Conservation (phyloP, 2,888 invertebrate genomes). For the Salticus scenicus region DNA sequence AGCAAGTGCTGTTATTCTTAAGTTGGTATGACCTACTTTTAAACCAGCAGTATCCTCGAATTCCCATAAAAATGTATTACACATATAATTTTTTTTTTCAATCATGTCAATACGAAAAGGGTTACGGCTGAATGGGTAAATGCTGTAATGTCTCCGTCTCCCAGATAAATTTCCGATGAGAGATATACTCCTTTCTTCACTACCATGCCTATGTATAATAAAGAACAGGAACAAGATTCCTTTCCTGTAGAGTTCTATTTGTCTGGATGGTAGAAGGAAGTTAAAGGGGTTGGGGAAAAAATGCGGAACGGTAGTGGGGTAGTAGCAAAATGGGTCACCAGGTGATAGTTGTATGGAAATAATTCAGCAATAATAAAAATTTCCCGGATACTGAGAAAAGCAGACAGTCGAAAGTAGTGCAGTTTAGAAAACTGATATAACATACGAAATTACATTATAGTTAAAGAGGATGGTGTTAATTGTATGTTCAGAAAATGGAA, state of each 20-base stretch:
- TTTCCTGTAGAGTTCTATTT: background rate
- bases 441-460: too few relatives aligned
- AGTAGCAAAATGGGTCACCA: background rate
- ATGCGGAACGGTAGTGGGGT: background rate
- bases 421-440: too few relatives aligned
- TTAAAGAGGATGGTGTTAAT: too few relatives aligned
- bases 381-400: too few relatives aligned
- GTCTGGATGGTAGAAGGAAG: background rate
- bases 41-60: background rate
- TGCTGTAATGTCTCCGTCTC: background rate
- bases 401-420: too few relatives aligned
- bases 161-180: background rate
- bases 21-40: background rate
- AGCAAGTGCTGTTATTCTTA: background rate
- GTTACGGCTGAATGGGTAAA: background rate
- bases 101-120: too few relatives aligned
- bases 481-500: too few relatives aligned
- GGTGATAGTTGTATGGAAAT: background rate
- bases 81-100: too few relatives aligned
- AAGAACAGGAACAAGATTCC: background rate
- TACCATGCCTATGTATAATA: background rate
- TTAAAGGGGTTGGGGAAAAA: background rate
- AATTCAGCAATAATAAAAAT: too few relatives aligned
- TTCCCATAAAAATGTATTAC: too few relatives aligned
- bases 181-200: background rate